Base-by-base conservation (phyloP, 2,888 invertebrate species). In the Gasteruption jaculator region DNA sequence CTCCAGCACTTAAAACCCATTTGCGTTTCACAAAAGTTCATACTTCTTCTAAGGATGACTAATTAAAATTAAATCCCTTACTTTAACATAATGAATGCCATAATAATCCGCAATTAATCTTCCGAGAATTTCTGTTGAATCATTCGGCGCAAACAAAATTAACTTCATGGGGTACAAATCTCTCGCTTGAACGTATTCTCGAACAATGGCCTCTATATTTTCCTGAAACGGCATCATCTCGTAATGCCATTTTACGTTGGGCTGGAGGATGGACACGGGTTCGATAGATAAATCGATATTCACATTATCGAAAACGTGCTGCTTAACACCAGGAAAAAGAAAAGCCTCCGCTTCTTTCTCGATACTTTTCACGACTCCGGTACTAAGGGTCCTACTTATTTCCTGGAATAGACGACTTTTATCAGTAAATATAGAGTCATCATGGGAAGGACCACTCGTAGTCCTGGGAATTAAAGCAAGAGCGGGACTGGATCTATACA, bases 121-220 rank as follows among this genome's bases (percentile, higher is more conserved):
- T n/a, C n/a, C n/a, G n/a, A n/a, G n/a, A n/a, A n/a, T n/a, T n/a
- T n/a, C n/a, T n/a, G n/a, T n/a, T n/a, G n/a, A n/a, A n/a, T n/a
- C n/a, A n/a, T n/a, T n/a, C n/a, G 83, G 83, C 2, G 84, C 85
- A 49, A 81, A 78, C 2, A 85, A 63, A 11, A 83, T 56, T 30
- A 77, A 62, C 56, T 78, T 81, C 51, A 82, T 72, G 29, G 82
- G 76, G 54, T 73, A 74, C 44, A 84, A 65, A 49, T 73, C 73
- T 53, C 79, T 72, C 30, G 75, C 73, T 49, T 71, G 71, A 55
- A 74, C 63, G 49, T 68, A 73, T 51, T 70, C 72, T 8, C 51
- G 47, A 8, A 68, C 64, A 14, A 74, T 61, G 14, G 49, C 73
- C 59, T 52, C 72, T 71, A 69, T 78, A 66, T 61, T 66, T 46